phyloP scores from a whole-genome alignment of 2,113 vertebrate genomes.

The Neolamprologus toae region DNA sequence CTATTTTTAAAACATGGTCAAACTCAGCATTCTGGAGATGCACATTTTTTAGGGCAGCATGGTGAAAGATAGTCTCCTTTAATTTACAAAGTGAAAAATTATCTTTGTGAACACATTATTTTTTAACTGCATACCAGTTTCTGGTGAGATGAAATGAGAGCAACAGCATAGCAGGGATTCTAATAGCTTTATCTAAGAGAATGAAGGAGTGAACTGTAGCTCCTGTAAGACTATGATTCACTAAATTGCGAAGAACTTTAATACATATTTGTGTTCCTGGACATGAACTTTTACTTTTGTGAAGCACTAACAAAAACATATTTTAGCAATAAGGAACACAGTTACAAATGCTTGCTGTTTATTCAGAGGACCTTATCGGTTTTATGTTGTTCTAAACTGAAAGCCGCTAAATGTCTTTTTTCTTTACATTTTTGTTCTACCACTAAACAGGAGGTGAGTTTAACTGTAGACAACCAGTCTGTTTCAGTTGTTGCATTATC shows the following conservation, averaged over 20 bases:
- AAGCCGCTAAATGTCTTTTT: not conserved
- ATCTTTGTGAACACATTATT: not conserved
- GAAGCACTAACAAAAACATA: not conserved
- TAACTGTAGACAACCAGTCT: not conserved
- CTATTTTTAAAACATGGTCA: not conserved
- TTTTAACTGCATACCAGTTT: not conserved
- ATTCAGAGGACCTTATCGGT: not conserved
- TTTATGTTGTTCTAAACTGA: not conserved
- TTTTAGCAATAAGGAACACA: not conserved
- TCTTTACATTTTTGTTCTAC: not conserved
- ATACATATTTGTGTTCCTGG: not conserved
- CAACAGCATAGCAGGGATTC: not conserved
- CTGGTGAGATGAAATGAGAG: constrained; percentile 2
- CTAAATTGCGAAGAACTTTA: not conserved
- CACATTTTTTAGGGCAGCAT: not conserved
- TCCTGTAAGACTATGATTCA: not conserved
- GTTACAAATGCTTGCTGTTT: not conserved
- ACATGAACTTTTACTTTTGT: not conserved
- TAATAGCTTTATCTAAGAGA: constrained; percentile 11
- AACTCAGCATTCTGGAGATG: not conserved
- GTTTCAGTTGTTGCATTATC: not conserved
- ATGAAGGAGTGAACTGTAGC: not conserved
- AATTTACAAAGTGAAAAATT: constrained; percentile 19
- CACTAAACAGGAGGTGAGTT: not conserved
- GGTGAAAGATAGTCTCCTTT: constrained; percentile 16